Evolutionary conservation across 1,140 invertebrate genomes (phyloP), one percentile per base, ranked within the genome.

Genomic region (Leptinotarsa undecemlineata): DNA sequence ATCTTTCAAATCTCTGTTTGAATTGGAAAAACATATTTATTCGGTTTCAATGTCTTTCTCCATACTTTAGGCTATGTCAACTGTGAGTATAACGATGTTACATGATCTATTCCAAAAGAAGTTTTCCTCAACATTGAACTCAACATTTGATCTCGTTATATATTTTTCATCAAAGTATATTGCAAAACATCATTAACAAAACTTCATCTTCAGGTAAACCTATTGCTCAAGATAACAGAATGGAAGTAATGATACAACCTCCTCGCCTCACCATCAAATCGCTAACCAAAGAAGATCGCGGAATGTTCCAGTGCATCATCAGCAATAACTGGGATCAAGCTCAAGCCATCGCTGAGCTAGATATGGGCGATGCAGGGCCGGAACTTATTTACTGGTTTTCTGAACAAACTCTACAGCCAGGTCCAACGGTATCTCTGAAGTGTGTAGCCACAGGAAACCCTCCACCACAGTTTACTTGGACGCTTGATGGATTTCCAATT

Each of bases 391-490:
- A 95, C 87, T 94, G 93, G 88, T 97, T 97, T 86, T 93, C 93
- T 63, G 94, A 96, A 83, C 94, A 96, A 84, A 96, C 94, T 48
- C 87, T 97, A 71, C 94, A 96, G 81, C 94, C 94, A 1, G 95
- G 95, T 23, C 93, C 94, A 47, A 92, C 91, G 76, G 92, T 96
- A 64, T 96, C 95, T 3, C 87, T 98, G 76, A 95, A 95, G 86
- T 98, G 96, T 86, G 92, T 94, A 51, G 95, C 95, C 11, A 92
- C 94, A 79, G 96, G 96, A 68, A 96, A 95, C 86, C 96, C 96
- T 20, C 92, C 94, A 64, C 96, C 96, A 19, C 92, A 94, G 84
- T 95, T 96, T 85, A 91, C 91, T 67, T 96, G 95, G 95, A 90
- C 92, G 48, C 87, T 96, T 75, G 95, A 96, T 84, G 94, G 94